Evolutionary conservation across 2,797 vertebrate species (phyloP).

Genomic region (Acanthis flammea): DNA sequence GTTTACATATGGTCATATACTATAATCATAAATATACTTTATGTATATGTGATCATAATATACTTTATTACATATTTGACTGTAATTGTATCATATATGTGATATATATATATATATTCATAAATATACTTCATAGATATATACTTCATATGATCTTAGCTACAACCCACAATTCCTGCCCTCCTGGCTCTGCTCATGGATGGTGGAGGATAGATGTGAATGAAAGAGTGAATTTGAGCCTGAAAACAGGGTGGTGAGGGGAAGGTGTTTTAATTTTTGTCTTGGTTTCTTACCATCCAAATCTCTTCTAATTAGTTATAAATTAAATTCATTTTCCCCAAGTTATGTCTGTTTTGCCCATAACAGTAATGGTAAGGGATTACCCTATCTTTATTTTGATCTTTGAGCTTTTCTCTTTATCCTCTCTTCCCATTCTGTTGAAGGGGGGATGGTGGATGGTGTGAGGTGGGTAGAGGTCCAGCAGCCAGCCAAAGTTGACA

Average conservation of each 20-base stretch:
- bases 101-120: background rate
- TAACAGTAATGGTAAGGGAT: background rate
- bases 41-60: background rate
- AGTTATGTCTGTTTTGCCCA: background rate
- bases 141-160: background rate
- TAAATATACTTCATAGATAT: background rate
- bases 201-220: background rate
- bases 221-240: background rate
- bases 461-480: background rate
- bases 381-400: background rate
- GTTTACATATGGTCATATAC: background rate
- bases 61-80: background rate
- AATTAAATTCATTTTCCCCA: background rate
- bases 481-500: background rate
- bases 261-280: background rate
- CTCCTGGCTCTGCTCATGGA: background rate
- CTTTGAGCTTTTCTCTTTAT: background rate
- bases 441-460: background rate
- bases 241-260: background rate
- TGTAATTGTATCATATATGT: background rate
- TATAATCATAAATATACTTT: background rate
- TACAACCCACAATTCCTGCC: rapidly evolving
- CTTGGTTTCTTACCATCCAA: background rate
- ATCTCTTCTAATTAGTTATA: background rate
- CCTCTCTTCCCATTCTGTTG: background rate